Conservation (phyloP, 2,888 invertebrate genomes). For the Osedax fenrisi region DNA sequence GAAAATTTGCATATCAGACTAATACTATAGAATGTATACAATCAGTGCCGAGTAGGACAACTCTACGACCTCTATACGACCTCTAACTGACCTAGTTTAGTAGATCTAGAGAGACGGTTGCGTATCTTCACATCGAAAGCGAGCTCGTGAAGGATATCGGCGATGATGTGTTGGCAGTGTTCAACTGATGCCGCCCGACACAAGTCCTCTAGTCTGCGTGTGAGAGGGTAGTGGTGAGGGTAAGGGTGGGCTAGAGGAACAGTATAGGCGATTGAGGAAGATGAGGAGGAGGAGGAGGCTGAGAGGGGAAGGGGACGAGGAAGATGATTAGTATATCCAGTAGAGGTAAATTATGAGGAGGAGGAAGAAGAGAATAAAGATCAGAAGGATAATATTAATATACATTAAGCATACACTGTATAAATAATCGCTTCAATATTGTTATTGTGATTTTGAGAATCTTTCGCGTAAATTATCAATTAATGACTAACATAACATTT, state of each 20-base stretch:
- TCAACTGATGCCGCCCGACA: background rate
- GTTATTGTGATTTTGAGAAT: no score
- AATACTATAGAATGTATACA: no score
- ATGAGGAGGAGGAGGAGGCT: background rate
- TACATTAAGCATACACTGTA: background rate
- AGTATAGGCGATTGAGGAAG: background rate
- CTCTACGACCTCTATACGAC: background rate
- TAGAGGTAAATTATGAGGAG: background rate
- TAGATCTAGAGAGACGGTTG: background rate
- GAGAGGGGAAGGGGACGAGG: background rate
- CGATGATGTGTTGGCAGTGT: background rate
- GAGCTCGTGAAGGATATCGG: background rate
- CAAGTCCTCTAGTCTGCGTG: background rate
- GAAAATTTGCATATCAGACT: no score
- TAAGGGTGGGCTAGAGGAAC: background rate
- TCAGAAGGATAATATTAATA: background rate
- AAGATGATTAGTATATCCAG: background rate
- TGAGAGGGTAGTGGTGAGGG: background rate
- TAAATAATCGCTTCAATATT: no score
- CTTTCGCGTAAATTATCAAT: no score
- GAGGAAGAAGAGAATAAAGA: background rate
- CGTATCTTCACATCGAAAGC: background rate
- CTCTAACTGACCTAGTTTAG: background rate
- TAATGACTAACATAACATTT: no score
- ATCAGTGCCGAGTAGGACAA: no score